These are phyloP conservation scores for Megastigmus dorsalis DNA, from an alignment of 2,888 invertebrate species.

Conservation along the genomic window DNA sequence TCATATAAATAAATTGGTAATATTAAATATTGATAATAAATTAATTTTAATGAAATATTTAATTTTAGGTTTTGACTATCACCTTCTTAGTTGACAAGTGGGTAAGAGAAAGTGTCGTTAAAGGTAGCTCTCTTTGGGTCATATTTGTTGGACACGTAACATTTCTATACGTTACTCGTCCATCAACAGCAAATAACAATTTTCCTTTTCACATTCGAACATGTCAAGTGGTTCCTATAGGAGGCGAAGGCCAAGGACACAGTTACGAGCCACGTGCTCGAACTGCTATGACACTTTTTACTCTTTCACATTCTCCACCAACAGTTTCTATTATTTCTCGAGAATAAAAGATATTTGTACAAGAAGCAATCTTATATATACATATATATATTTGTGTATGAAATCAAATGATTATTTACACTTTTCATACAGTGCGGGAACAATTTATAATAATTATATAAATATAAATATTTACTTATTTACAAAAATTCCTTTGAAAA, in stretches of 20 bases:
- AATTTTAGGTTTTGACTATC: slow-evolving; percentile 82
- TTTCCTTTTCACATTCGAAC: slow-evolving; percentile 71
- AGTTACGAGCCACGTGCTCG: slow-evolving; percentile 65
- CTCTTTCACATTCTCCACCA: slow-evolving; percentile 58
- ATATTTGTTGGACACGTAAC: slow-evolving; percentile 66
- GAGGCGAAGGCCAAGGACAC: slow-evolving; percentile 65
- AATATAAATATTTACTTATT: slow-evolving; percentile 53
- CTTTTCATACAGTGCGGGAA: slow-evolving; percentile 47
- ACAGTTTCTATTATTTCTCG: slow-evolving; percentile 30
- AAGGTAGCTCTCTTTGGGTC: slow-evolving; percentile 66
- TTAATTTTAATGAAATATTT: slow-evolving; percentile 25
- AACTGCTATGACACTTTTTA: slow-evolving; percentile 60
- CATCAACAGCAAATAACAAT: slow-evolving; percentile 64
- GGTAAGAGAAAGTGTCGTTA: slow-evolving; percentile 84
- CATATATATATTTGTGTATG: slow-evolving; percentile 38
- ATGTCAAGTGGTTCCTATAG: slow-evolving; percentile 67
- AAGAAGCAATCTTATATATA: slow-evolving; percentile 26
- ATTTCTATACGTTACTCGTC: slow-evolving; percentile 68
- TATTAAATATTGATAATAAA: background rate
- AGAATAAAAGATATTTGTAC: slow-evolving; percentile 35
- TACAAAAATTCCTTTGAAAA: slow-evolving; percentile 42
- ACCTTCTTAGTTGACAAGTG: slow-evolving; percentile 82
- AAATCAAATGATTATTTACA: slow-evolving; percentile 46
- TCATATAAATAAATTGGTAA: background rate
- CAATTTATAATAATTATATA: slow-evolving; percentile 53